These are phyloP conservation scores for Cheilosia vernalis DNA, from an alignment of 2,888 invertebrate genomes.

Conservation along the genomic window DNA sequence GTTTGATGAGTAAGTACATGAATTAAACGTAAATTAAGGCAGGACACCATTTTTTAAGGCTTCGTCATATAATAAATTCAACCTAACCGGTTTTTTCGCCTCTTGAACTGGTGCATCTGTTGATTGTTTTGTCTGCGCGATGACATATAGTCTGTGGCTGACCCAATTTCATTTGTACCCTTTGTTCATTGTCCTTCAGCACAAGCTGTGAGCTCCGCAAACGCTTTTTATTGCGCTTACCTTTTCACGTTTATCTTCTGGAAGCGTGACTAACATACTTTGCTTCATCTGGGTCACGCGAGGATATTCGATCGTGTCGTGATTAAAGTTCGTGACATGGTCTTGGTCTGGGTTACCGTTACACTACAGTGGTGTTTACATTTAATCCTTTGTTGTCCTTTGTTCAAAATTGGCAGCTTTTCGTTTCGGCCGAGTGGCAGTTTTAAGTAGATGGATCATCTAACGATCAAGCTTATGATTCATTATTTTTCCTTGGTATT, in stretches of 20 bases:
- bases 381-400: neutral
- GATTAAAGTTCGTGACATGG: neutral
- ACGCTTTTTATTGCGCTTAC: neutral
- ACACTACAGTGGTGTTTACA: no score
- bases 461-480: no score
- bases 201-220: neutral
- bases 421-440: neutral
- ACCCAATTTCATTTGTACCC: neutral
- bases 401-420: neutral
- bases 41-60: no score
- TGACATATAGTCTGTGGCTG: neutral
- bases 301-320: conserved; percentile 14
- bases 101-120: neutral
- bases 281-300: conserved; percentile 15
- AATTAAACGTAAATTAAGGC: no score
- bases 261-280: conserved; percentile 31
- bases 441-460: no score
- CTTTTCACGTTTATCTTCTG: neutral
- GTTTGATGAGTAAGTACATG: no score
- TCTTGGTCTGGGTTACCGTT: neutral
- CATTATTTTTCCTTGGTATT: no score
- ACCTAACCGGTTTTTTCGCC: neutral
- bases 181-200: neutral
- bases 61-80: no score
- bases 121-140: neutral